Evolutionary conservation across 2,113 vertebrate genomes (phyloP).

Genomic region (Stigmatopora nigra): DNA sequence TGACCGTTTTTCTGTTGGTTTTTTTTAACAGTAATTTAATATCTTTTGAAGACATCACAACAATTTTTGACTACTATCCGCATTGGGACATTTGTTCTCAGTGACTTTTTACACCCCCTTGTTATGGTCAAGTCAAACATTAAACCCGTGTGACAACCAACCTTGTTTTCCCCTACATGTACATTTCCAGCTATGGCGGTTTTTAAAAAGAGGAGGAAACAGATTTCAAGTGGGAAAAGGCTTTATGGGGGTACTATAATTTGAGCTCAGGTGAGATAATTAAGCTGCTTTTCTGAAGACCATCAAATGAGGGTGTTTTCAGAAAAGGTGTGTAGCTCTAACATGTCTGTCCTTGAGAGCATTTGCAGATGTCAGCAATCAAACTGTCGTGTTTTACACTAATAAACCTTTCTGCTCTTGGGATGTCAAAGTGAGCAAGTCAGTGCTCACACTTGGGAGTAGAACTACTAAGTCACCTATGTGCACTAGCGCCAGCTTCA

Average conservation of each 20-base stretch:
- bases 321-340: conserved; percentile 76
- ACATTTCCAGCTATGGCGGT: conserved; percentile 10
- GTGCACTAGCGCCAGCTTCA: neutral
- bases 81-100: no score
- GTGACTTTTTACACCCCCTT: no score
- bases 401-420: conserved; percentile 30
- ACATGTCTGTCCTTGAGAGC: conserved; percentile 53
- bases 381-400: conserved; percentile 37
- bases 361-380: conserved; percentile 44
- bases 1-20: no score
- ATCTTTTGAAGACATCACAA: no score
- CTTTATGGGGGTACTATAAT: conserved; percentile 45
- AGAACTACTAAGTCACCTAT: conserved; percentile 17
- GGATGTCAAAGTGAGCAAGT: conserved; percentile 39
- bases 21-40: no score
- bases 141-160: no score
- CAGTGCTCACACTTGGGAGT: conserved; percentile 41
- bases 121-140: no score
- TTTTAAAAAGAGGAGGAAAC: conserved; percentile 24
- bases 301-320: conserved; percentile 83
- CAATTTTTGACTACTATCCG: no score
- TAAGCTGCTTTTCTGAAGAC: conserved; percentile 69
- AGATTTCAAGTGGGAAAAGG: conserved; percentile 25
- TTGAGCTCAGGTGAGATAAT: conserved; percentile 57
- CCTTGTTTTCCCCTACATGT: conserved; percentile 8